These are phyloP conservation scores for Gadopsis marmoratus DNA, from an alignment of 2,797 vertebrate species.

Conservation along the genomic window DNA sequence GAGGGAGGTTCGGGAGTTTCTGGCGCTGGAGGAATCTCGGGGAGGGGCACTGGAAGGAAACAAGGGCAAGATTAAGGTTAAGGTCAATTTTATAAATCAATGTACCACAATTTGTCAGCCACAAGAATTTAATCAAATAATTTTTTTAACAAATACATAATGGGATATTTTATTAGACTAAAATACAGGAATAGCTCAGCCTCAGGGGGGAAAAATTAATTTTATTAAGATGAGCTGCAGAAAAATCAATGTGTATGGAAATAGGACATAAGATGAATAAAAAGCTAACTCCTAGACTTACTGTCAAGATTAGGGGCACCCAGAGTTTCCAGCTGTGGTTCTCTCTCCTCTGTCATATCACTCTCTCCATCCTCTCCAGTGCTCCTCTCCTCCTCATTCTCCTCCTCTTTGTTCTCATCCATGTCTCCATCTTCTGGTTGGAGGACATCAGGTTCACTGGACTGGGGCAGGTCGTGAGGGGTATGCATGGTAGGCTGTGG, in stretches of 20 bases:
- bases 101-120: background rate
- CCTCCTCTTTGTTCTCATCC: constrained; percentile 70
- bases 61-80: constrained; percentile 3
- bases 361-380: constrained; percentile 66
- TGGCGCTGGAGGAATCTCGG: constrained; percentile 74
- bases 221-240: constrained; percentile 8
- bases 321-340: constrained; percentile 79
- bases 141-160: constrained; percentile 27
- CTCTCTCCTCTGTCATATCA: constrained; percentile 74
- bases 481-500: constrained; percentile 81
- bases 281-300: constrained; percentile 52
- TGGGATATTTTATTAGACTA: background rate
- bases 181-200: constrained; percentile 9
- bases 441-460: constrained; percentile 79
- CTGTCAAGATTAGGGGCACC: constrained; percentile 78
- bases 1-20: constrained; percentile 73
- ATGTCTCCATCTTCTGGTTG: constrained; percentile 74
- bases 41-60: constrained; percentile 75
- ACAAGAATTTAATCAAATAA: constrained; percentile 8
- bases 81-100: constrained; percentile 16
- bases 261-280: background rate
- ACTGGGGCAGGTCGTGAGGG: constrained; percentile 70
- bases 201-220: background rate
- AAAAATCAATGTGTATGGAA: constrained; percentile 30
- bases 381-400: constrained; percentile 70